Conservation (phyloP, 2,113 vertebrate genomes). For the Litocranius walleri region DNA sequence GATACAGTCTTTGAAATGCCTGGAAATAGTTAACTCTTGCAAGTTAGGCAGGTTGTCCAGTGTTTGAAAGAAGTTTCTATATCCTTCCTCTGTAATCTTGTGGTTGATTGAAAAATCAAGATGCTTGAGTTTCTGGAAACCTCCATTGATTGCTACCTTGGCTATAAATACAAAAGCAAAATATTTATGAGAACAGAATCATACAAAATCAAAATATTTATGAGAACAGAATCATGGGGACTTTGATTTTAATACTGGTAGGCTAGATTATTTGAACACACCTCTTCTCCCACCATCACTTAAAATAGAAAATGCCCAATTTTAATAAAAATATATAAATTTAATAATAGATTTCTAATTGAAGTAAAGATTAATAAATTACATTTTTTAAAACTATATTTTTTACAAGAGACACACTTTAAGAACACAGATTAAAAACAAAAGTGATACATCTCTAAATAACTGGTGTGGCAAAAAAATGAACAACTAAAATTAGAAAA, state of each 20-base stretch:
- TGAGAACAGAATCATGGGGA: background rate
- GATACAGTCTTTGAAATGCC: background rate
- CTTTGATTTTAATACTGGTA: background rate
- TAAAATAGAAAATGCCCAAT: background rate
- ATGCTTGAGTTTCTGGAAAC: constrained; percentile 57
- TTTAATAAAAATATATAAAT: background rate
- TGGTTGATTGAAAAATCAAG: constrained; percentile 45
- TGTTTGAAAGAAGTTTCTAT: constrained; percentile 64
- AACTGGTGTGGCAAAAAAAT: background rate
- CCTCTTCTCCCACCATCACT: background rate
- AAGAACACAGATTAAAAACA: background rate
- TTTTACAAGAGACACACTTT: background rate
- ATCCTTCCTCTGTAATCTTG: constrained; percentile 53
- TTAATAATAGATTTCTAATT: background rate
- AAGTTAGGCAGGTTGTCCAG: constrained; percentile 46
- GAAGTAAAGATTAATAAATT: background rate
- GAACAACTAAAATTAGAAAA: background rate
- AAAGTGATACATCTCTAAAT: background rate
- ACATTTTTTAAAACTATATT: background rate
- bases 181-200: background rate
- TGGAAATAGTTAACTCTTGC: background rate
- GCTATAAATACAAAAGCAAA: constrained; percentile 66
- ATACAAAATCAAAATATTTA: background rate
- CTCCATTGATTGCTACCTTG: constrained; percentile 35
- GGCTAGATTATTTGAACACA: background rate